Percentiles rank a stretch among this genome's conserved stretches.
Conservation (phyloP, 2,888 invertebrate genomes). For the Aelia acuminata region DNA sequence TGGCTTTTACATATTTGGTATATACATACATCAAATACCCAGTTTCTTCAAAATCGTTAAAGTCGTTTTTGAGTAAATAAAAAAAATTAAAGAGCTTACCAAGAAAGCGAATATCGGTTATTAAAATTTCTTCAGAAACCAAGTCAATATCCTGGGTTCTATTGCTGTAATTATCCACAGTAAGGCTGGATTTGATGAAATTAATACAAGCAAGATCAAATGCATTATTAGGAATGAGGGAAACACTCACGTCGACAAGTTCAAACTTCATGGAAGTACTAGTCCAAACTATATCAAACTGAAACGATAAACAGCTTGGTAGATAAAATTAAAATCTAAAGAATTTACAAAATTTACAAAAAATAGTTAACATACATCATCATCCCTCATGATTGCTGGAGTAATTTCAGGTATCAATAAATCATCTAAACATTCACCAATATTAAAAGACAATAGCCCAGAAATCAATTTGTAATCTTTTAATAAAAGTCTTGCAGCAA, state of each 20-base stretch:
- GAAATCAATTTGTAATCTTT: constrained; percentile 89
- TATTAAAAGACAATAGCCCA: constrained; percentile 89
- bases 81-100: constrained; percentile 67
- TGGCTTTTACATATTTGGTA: no score
- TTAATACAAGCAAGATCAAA: constrained; percentile 86
- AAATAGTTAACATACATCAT: constrained; percentile 46
- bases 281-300: constrained; percentile 76
- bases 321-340: background rate
- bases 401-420: constrained; percentile 68
- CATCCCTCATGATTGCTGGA: constrained; percentile 58
- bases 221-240: constrained; percentile 71
- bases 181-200: constrained; percentile 90
- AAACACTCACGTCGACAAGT: constrained; percentile 87
- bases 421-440: constrained; percentile 87
- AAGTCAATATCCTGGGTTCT: constrained; percentile 92
- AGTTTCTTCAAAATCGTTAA: no score
- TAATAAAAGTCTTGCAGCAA: constrained; percentile 86
- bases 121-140: constrained; percentile 90
- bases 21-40: no score
- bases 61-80: no score
- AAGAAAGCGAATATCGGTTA: constrained; percentile 82
- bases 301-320: constrained; percentile 50
- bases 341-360: background rate
- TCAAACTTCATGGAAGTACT: constrained; percentile 85
- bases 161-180: constrained; percentile 89